Evolutionary conservation across 2,797 vertebrate genomes (phyloP).

Genomic region (Buceros bicornis): DNA sequence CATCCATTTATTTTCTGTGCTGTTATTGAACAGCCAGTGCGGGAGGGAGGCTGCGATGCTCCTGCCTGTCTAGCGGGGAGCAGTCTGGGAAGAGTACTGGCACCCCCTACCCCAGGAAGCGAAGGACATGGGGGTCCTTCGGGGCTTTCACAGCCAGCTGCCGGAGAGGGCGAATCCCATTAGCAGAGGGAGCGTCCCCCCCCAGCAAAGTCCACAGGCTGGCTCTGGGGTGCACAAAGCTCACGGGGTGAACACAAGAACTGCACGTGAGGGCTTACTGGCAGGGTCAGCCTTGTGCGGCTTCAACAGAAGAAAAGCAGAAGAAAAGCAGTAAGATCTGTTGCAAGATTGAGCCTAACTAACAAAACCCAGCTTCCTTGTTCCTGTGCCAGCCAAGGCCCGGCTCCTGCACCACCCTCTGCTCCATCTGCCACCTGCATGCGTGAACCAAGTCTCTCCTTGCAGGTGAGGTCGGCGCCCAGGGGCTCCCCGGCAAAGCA

Average conservation of each 20-base stretch:
- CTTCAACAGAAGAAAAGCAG: not conserved
- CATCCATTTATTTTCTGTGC: not conserved
- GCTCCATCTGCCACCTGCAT: not conserved
- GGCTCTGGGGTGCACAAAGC: not conserved
- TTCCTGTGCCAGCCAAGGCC: not conserved
- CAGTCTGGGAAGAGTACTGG: not conserved
- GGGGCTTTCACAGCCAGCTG: not conserved
- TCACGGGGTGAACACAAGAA: not conserved
- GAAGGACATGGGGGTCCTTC: not conserved
- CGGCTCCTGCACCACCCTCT: not conserved
- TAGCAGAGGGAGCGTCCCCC: not conserved
- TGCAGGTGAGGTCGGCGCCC: constrained; percentile 18
- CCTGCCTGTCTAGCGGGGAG: not conserved
- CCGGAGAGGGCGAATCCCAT: not conserved
- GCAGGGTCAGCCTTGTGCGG: not conserved
- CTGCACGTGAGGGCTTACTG: not conserved
- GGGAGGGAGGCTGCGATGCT: not conserved
- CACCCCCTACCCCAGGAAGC: not conserved
- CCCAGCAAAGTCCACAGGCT: not conserved
- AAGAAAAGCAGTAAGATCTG: not conserved
- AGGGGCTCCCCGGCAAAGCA: constrained; percentile 17
- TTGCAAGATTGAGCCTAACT: not conserved
- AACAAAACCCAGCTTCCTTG: not conserved
- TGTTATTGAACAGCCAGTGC: not conserved
- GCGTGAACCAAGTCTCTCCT: not conserved